Evolutionary conservation across 2,888 invertebrate species (phyloP), one percentile per base, ranked within the genome.

Genomic region (Chironomus riparius): DNA sequence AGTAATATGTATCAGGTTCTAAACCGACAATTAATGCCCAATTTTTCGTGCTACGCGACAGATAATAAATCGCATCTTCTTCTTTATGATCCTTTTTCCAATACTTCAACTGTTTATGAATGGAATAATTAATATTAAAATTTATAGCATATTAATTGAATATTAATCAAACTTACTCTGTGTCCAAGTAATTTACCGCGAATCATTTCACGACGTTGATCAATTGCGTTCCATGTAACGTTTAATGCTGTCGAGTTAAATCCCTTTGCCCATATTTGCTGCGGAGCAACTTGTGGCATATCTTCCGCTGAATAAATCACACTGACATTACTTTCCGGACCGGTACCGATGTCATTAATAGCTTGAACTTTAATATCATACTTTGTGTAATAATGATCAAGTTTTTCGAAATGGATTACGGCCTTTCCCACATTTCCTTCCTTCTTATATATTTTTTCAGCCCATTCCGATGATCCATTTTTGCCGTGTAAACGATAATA

Each of bases 11-110:
- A 82, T 97, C 92, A 0, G 97, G 95, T 80, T 93, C 91, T 70
- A 98, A 86, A 79, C 97, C 98, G 12, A 98, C 96, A 81, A 98
- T 93, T 2, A 96, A 86, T 0, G 97, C 94, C 91, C 93, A 92
- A 75, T 93, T 90, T 73, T 90, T 87, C 1, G 91, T 93, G 1
- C 92, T 92, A 77, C 95, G 88, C 10, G 95, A 95, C 76, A 97
- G 85, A 82, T 91, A 95, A 82, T 93, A 94, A 65, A 94, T 91
- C 76, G 90, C 87, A 81, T 92, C 91, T 80, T 93, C 91, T 82
- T 94, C 92, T 75, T 88, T 87, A 78, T 89, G 88, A 13, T 86
- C 87, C 79, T 90, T 88, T 81, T 89, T 91, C 97, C 97, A 97
- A 81, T 97, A 97, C 82, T 97, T 96, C 77, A 97, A 87, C 89